phyloP scores from a whole-genome alignment of 2,113 vertebrate genomes.

The Pipa parva region DNA sequence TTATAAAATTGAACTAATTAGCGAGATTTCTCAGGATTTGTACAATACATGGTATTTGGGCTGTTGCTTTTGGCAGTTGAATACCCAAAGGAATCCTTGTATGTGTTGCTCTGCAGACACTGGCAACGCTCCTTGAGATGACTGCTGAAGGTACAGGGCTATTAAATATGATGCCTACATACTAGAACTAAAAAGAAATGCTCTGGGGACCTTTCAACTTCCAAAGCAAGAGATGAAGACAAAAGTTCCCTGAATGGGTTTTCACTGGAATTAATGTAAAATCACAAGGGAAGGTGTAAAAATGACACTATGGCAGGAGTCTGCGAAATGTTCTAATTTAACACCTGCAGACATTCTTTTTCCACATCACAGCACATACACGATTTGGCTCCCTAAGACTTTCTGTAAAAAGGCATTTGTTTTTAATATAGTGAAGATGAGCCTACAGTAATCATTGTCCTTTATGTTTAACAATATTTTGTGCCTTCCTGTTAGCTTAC shows the following conservation, averaged over 20 bases:
- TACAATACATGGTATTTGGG: not conserved
- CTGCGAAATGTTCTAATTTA: conserved; percentile 20
- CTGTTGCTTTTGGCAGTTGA: not conserved
- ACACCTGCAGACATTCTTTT: not conserved
- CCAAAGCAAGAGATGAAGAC: not conserved
- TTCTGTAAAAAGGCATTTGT: not conserved
- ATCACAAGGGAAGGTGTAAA: not conserved
- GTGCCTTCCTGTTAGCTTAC: no score
- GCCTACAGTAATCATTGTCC: not conserved
- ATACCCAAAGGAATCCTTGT: not conserved
- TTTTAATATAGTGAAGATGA: not conserved
- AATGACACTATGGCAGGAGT: not conserved
- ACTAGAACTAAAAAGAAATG: not conserved
- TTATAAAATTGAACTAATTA: no score
- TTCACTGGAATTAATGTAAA: conserved; percentile 6
- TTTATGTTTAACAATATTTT: no score
- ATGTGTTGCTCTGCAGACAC: not conserved
- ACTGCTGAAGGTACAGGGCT: not conserved
- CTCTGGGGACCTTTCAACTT: not conserved
- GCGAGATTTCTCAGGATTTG: not conserved
- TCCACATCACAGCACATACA: not conserved
- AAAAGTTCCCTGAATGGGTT: not conserved
- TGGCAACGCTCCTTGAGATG: not conserved
- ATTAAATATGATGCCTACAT: conserved; percentile 5
- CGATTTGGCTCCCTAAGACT: not conserved